Base-by-base conservation (phyloP, 2,888 invertebrate species). In the Yponomeuta plumbellus region DNA sequence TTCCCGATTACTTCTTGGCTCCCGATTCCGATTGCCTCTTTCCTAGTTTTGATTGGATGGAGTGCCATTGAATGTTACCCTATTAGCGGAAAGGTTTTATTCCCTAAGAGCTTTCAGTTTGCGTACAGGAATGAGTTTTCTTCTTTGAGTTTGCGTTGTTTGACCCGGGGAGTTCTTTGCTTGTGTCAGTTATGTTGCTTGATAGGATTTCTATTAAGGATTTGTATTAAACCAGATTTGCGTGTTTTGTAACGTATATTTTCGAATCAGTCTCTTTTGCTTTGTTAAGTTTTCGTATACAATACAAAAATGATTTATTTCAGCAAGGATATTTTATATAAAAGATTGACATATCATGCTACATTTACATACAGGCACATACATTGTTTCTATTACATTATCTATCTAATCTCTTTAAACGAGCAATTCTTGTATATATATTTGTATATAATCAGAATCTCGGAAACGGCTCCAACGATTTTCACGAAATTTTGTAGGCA, bases 11-110 rank as follows among this genome's bases (percentile, higher is more conserved):
- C 78, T 79, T 74, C 72, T 74, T 73, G 73, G 71, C 74, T 75
- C 74, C 73, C 77, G 76, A 77, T 79, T 74, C 74, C 77, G 76
- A 77, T 79, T 78, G 77, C 77, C 79, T 76, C 76, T 74, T 77
- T 74, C 74, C 78, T 78, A 78, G 76, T 80, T 78, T 74, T 72
- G 74, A 79, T 80, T 79, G 76, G 71, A 72, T 75, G 69, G 69
- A 77, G 73, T 71, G 71, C 74, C 71, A 73, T 70, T 72, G 69
- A 72, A 73, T 73, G 72, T 80, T 78, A 75, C 75, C 72, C 73
- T 75, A 74, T 73, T 72, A 74, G 71, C 69, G 70, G 61, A 64
- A 66, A 68, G 69, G 61, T 66, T 63, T 64, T 67, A 67, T 70
- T 71, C 67, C 67, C 65, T 61, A 64, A 66, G 62, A 66, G 66